phyloP scores from a whole-genome alignment of 2,888 invertebrate genomes.

The Hedya salicella region DNA sequence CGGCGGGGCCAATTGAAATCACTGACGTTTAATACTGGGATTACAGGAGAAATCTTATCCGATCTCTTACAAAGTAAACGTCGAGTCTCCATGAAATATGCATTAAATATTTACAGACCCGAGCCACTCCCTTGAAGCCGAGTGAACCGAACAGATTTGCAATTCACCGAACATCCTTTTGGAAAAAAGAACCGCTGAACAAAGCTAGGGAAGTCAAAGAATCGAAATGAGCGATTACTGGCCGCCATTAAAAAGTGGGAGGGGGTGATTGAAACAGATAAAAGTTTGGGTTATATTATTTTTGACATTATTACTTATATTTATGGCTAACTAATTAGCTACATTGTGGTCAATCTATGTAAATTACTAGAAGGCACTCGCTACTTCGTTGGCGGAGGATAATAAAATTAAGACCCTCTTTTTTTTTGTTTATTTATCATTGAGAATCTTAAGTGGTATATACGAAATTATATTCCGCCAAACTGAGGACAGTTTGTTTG shows the following conservation, averaged over 20 bases:
- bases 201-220: constrained; percentile 67
- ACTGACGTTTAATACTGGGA: constrained; percentile 52
- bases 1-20: constrained; percentile 38
- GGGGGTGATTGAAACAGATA: constrained; percentile 2
- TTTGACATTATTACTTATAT: too few relatives aligned
- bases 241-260: constrained; percentile 21
- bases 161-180: constrained; percentile 80
- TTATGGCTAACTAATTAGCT: too few relatives aligned
- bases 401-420: too few relatives aligned
- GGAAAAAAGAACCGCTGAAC: constrained; percentile 73
- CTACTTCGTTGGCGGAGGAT: too few relatives aligned
- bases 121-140: constrained; percentile 75
- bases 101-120: constrained; percentile 82
- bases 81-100: constrained; percentile 79
- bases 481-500: too few relatives aligned
- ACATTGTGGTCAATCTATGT: too few relatives aligned
- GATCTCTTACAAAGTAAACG: constrained; percentile 78
- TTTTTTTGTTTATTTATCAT: too few relatives aligned
- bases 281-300: too few relatives aligned
- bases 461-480: too few relatives aligned
- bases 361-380: too few relatives aligned
- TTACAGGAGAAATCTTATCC: constrained; percentile 67
- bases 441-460: too few relatives aligned
- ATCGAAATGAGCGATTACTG: constrained; percentile 61
- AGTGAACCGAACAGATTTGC: constrained; percentile 80